phyloP scores from a whole-genome alignment of 2,113 vertebrate species.

The Melanocharis versteri region DNA sequence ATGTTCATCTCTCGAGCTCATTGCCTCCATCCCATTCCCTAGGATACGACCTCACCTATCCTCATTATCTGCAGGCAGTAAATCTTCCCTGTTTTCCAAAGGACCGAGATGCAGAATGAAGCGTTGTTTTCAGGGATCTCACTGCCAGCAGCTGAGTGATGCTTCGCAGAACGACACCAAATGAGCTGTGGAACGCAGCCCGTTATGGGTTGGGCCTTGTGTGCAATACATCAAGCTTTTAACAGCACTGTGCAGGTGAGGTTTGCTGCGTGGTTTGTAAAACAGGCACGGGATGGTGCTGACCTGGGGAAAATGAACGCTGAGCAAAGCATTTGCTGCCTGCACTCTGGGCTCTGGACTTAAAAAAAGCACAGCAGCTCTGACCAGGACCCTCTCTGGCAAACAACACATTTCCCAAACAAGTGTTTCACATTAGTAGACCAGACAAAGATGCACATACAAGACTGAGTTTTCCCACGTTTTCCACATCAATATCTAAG shows the following conservation, averaged over 20 bases:
- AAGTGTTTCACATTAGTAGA: background rate
- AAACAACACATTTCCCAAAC: background rate
- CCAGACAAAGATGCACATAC: background rate
- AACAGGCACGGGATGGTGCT: background rate
- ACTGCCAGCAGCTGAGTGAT: conserved; percentile 38
- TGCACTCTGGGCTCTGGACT: background rate
- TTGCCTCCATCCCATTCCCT: background rate
- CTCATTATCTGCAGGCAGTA: conserved; percentile 1
- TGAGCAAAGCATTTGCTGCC: background rate
- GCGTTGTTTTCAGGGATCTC: background rate
- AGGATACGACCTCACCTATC: conserved; percentile 15
- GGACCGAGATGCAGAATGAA: background rate
- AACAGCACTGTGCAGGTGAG: background rate
- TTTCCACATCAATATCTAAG: background rate
- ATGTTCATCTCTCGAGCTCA: conserved; percentile 2
- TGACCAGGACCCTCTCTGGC: background rate
- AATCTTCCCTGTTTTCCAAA: background rate
- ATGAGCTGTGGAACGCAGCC: conserved; percentile 29
- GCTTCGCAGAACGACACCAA: background rate
- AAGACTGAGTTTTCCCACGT: background rate
- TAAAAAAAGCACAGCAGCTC: background rate
- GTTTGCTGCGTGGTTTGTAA: background rate
- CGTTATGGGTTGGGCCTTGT: background rate
- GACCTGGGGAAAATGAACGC: background rate
- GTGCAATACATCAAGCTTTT: conserved; percentile 21